phyloP scores from a whole-genome alignment of 2,888 invertebrate genomes.

The Argyra leucocephala region DNA sequence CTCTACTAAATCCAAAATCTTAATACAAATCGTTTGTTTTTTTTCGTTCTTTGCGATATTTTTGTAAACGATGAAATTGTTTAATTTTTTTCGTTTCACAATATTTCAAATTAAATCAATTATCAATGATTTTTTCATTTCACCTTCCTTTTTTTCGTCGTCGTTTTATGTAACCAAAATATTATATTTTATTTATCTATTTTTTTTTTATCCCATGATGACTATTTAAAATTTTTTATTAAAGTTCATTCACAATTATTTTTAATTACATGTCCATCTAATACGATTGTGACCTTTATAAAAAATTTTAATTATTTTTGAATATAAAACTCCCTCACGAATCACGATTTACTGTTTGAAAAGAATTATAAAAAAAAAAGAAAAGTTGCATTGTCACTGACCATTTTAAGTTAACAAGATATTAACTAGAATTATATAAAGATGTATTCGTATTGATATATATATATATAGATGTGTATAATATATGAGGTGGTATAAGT shows the following conservation, averaged over 20 bases:
- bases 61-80: too few species aligned
- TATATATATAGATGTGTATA: not conserved
- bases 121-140: too few species aligned
- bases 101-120: too few species aligned
- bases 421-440: not conserved
- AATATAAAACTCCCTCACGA: not conserved
- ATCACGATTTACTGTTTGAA: not conserved
- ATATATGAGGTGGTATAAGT: not conserved
- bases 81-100: too few species aligned
- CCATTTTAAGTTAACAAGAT: not conserved
- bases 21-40: too few species aligned
- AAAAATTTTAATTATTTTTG: not conserved
- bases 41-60: too few species aligned
- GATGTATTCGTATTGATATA: not conserved
- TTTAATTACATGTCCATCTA: not conserved
- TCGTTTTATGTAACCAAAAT: too few species aligned
- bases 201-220: too few species aligned
- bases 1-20: too few species aligned
- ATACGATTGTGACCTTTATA: not conserved
- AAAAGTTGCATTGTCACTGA: slow-evolving; percentile 2
- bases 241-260: not conserved
- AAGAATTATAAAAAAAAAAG: not conserved
- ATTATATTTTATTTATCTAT: too few species aligned
- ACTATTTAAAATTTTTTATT: too few species aligned
- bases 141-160: too few species aligned